Conservation (phyloP, 92 coral and sea anemone genomes). For the Umimayanthus kanabou region DNA sequence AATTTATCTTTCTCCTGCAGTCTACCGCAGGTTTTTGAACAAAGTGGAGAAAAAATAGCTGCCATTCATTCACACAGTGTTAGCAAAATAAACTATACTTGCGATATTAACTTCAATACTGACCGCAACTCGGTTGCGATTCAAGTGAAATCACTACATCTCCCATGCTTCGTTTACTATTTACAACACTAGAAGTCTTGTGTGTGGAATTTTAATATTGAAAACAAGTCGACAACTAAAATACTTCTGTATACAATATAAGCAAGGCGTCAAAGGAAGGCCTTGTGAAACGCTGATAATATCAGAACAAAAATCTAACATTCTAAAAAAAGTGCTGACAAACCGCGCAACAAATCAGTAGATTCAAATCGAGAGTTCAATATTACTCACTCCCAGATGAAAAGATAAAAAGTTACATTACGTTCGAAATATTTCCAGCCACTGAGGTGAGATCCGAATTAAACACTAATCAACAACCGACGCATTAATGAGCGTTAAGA, state of each 20-base stretch:
- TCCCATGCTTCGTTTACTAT: not conserved
- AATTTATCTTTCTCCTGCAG: constrained; percentile 30
- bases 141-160: constrained; percentile 33
- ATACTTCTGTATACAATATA: not conserved
- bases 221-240: constrained; percentile 12
- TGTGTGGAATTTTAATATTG: not conserved
- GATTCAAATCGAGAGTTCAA: not conserved
- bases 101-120: constrained; percentile 3
- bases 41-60: constrained; percentile 36
- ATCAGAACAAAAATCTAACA: not conserved
- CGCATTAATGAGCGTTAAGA: not conserved
- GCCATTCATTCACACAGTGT: constrained; percentile 36
- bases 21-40: not conserved
- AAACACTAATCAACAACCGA: too few species aligned
- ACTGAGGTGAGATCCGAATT: not conserved
- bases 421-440: not conserved
- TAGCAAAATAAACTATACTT: constrained; percentile 33
- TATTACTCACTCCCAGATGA: not conserved
- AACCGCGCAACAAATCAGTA: not conserved
- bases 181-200: constrained; percentile 28
- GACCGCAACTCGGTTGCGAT: constrained; percentile 34
- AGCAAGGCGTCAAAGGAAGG: not conserved
- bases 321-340: not conserved
- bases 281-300: not conserved
- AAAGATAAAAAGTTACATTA: not conserved